phyloP scores from a whole-genome alignment of 2,113 vertebrate species.

The Promerops cafer region DNA sequence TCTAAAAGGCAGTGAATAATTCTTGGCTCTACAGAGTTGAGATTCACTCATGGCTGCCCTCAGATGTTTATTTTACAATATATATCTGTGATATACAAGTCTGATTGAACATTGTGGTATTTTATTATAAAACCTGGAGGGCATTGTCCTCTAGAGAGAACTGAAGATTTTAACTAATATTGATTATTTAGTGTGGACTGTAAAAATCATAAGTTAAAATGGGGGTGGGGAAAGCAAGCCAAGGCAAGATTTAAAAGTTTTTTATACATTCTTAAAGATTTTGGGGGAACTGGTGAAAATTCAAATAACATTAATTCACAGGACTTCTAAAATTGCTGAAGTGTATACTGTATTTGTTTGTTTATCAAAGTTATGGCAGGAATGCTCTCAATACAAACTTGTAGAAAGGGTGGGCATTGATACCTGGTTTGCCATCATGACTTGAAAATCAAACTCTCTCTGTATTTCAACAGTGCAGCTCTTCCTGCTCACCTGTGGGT shows the following conservation, averaged over 20 bases:
- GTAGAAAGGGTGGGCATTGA: background rate
- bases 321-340: background rate
- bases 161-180: constrained; percentile 70
- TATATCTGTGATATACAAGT: constrained; percentile 38
- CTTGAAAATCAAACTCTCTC: background rate
- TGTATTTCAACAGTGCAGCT: background rate
- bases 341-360: background rate
- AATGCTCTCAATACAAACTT: background rate
- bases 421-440: background rate
- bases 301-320: background rate
- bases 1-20: constrained; percentile 45
- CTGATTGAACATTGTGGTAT: constrained; percentile 64
- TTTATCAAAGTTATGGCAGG: background rate
- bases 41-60: constrained; percentile 47
- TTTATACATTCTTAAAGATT: background rate
- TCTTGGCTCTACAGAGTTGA: constrained; percentile 33
- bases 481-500: background rate
- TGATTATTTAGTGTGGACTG: constrained; percentile 69
- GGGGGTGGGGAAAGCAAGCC: background rate
- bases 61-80: constrained; percentile 67
- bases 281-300: background rate
- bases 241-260: background rate
- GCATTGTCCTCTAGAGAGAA: constrained; percentile 63
- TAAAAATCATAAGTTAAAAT: constrained; percentile 38
- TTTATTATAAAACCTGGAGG: constrained; percentile 67